These are phyloP conservation scores for Intellagama lesueurii DNA, from an alignment of 2,797 vertebrate species.

Conservation along the genomic window DNA sequence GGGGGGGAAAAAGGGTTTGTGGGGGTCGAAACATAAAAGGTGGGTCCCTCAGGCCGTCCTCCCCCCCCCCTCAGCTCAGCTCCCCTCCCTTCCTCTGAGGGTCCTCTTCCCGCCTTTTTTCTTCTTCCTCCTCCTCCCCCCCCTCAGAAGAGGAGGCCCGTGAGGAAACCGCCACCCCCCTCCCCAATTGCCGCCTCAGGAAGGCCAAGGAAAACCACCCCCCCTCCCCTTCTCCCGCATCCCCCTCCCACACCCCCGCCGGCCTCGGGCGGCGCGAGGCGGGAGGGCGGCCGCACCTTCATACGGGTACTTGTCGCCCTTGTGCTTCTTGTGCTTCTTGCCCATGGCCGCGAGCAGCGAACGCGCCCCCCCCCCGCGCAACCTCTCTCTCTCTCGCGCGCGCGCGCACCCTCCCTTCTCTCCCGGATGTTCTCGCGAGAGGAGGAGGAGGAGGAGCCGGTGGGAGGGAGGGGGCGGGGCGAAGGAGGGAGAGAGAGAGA, in stretches of 20 bases:
- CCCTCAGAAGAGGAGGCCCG: not conserved
- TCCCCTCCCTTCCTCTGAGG: not conserved
- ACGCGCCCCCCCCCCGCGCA: fast-evolving
- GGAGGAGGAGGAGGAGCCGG: not conserved
- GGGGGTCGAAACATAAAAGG: not conserved
- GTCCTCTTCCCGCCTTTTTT: not conserved
- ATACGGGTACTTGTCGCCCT: slow-evolving; percentile 90
- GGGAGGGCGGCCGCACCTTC: slow-evolving; percentile 83
- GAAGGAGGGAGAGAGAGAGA: not conserved
- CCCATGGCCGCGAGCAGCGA: slow-evolving; percentile 82
- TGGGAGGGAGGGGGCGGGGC: fast-evolving
- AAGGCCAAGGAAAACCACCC: too few relatives aligned
- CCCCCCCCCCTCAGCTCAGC: too few relatives aligned
- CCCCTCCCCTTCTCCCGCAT: too few relatives aligned
- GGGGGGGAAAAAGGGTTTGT: not conserved
- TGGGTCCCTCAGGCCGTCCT: too few relatives aligned
- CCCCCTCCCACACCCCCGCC: fast-evolving
- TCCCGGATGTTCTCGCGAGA: not conserved
- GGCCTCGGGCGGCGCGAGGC: not conserved
- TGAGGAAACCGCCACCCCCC: too few relatives aligned
- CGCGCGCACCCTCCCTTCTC: too few relatives aligned
- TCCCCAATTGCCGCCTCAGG: too few relatives aligned
- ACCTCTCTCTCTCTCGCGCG: not conserved
- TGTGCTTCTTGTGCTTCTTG: slow-evolving; percentile 97
- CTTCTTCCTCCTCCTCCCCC: not conserved